Evolutionary conservation across 1,140 invertebrate genomes (phyloP).

Genomic region (Spodoptera litura): DNA sequence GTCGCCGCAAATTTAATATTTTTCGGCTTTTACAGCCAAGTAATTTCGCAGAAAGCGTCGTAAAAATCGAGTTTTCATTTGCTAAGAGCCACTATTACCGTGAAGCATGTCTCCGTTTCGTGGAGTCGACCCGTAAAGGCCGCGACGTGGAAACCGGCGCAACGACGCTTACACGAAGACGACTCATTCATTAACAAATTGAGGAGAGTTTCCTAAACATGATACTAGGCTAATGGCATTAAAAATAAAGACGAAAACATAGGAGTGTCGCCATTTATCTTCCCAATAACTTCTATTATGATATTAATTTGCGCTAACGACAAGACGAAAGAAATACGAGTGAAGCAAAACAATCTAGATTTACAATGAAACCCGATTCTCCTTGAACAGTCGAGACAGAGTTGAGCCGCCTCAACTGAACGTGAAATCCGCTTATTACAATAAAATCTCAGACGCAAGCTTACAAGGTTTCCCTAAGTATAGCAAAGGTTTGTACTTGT

Average conservation of each 20-base stretch:
- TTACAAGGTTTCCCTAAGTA: slow-evolving; percentile 64
- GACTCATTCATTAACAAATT: slow-evolving; percentile 51
- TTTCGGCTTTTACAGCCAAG: slow-evolving; percentile 56
- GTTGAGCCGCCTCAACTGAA: slow-evolving; percentile 56
- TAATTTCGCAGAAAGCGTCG: slow-evolving; percentile 73
- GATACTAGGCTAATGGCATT: slow-evolving; percentile 14
- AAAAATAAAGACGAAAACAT: slow-evolving; percentile 10
- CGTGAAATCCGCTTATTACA: slow-evolving; percentile 75
- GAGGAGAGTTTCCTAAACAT: slow-evolving; percentile 41
- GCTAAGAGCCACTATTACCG: slow-evolving; percentile 72
- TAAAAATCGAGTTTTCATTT: slow-evolving; percentile 79
- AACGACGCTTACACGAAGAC: slow-evolving; percentile 12
- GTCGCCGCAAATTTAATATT: slow-evolving; percentile 65
- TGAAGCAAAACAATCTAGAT: slow-evolving; percentile 69
- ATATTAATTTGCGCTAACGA: slow-evolving; percentile 43
- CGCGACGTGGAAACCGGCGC: slow-evolving; percentile 5
- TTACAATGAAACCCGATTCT: slow-evolving; percentile 78
- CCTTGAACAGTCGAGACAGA: slow-evolving; percentile 62
- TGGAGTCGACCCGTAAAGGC: slow-evolving; percentile 53
- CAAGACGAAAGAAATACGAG: slow-evolving; percentile 69
- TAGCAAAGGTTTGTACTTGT: slow-evolving; percentile 18
- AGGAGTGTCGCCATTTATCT: slow-evolving; percentile 37
- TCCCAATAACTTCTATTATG: slow-evolving; percentile 27
- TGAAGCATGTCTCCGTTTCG: slow-evolving; percentile 59
- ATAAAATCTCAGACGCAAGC: slow-evolving; percentile 65